These are phyloP conservation scores for Pseudachorutes palmiensis DNA, from an alignment of 1,140 invertebrate species.

Conservation along the genomic window DNA sequence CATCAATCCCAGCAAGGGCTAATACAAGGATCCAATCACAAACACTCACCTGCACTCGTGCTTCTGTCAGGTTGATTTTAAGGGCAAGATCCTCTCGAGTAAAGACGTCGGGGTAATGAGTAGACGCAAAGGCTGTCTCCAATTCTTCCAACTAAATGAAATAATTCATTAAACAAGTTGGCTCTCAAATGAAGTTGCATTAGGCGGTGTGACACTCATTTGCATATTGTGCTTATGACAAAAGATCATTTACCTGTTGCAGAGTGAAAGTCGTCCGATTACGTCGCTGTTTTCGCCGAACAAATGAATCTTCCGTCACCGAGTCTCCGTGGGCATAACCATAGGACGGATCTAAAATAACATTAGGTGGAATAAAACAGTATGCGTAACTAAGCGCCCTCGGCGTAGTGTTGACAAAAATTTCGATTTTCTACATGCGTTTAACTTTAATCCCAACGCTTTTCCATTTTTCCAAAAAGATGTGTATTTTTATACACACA, in stretches of 20 bases:
- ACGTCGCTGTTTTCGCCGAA: conserved; percentile 84
- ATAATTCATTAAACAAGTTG: conserved; percentile 8
- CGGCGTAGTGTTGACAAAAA: too few relatives aligned
- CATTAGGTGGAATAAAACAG: too few relatives aligned
- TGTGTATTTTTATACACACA: too few relatives aligned
- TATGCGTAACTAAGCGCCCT: too few relatives aligned
- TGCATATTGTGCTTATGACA: background rate
- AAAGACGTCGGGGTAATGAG: conserved; percentile 76
- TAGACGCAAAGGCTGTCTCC: conserved; percentile 93
- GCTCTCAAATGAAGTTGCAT: too few relatives aligned
- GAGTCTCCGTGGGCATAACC: conserved; percentile 74
- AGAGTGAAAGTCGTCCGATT: conserved; percentile 95
- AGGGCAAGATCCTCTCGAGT: conserved; percentile 86
- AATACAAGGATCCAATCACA: background rate
- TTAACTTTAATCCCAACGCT: too few relatives aligned
- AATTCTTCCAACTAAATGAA: conserved; percentile 75
- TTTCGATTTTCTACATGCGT: too few relatives aligned
- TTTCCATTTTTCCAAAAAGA: too few relatives aligned
- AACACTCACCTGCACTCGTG: conserved; percentile 76
- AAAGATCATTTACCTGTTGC: conserved; percentile 63
- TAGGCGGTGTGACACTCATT: background rate
- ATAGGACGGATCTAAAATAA: conserved; percentile 69
- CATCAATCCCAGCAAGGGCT: background rate
- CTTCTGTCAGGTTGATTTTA: conserved; percentile 96
- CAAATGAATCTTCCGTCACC: conserved; percentile 92